Percentiles rank a stretch among this genome's conserved stretches.
These are phyloP conservation scores for Emydura subglobosa DNA, from an alignment of 2,113 vertebrate genomes.

Conservation along the genomic window DNA sequence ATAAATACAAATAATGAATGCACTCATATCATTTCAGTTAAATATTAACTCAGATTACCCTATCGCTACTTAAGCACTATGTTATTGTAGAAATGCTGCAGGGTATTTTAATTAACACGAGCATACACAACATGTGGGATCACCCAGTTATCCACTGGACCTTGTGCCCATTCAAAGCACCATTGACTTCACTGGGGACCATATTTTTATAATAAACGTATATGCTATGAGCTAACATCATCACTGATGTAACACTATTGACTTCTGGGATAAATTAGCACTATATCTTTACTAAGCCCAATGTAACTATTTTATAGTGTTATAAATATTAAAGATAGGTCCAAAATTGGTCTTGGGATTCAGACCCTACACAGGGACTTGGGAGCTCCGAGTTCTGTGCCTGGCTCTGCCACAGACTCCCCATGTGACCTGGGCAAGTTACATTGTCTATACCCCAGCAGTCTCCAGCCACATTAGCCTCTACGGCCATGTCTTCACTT, in stretches of 20 bases:
- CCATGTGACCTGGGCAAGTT: not conserved
- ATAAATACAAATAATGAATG: not conserved
- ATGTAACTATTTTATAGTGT: not conserved
- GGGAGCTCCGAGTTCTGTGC: not conserved
- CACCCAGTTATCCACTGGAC: not conserved
- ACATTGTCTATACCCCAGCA: not conserved
- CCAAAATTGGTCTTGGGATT: not conserved
- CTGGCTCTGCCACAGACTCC: not conserved
- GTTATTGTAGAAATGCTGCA: not conserved
- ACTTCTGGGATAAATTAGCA: not conserved
- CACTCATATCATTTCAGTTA: not conserved
- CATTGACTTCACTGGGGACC: not conserved
- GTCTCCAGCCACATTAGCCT: not conserved
- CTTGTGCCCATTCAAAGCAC: not conserved
- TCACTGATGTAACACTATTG: not conserved
- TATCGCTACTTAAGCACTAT: not conserved
- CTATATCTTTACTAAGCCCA: not conserved
- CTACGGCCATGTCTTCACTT: not conserved
- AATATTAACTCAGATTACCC: not conserved
- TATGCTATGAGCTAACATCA: not conserved
- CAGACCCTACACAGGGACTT: not conserved
- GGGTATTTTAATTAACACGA: not conserved
- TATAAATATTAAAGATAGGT: not conserved
- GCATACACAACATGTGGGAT: accelerated
- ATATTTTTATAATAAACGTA: not conserved